Evolutionary conservation across 1,140 invertebrate species (phyloP).

Genomic region (Trichoplusia ni): DNA sequence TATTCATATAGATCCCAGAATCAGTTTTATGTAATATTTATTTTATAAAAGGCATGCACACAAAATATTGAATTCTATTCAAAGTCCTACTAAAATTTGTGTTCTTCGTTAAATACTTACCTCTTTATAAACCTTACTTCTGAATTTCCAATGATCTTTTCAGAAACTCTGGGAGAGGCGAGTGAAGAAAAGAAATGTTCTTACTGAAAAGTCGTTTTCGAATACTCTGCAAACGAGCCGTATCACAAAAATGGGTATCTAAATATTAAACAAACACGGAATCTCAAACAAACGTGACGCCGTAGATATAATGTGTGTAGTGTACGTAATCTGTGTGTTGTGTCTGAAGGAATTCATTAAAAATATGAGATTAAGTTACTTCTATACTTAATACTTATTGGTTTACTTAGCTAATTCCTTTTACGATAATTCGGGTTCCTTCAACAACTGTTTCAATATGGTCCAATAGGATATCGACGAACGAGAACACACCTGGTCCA

Average conservation of each 20-base stretch:
- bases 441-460: no score
- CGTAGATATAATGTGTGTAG: background rate
- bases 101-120: background rate
- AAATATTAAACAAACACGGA: constrained; percentile 4
- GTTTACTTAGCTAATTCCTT: no score
- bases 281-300: constrained; percentile 3
- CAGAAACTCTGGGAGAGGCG: constrained; percentile 16
- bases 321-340: background rate
- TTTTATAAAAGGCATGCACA: no score
- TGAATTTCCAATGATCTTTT: background rate
- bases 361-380: no score
- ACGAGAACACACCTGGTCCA: no score
- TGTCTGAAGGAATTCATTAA: background rate
- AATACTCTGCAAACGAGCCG: background rate
- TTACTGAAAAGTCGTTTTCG: background rate
- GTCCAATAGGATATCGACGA: no score
- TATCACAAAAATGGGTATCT: constrained; percentile 7
- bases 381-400: no score
- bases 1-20: no score
- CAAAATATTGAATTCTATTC: no score
- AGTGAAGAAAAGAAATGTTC: background rate
- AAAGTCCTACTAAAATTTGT: no score
- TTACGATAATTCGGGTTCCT: no score
- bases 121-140: background rate
- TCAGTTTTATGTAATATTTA: no score